Percentiles rank a stretch among this genome's conserved stretches.
phyloP scores from a whole-genome alignment of 1,140 invertebrate genomes.

The Temnothorax longispinosus region DNA sequence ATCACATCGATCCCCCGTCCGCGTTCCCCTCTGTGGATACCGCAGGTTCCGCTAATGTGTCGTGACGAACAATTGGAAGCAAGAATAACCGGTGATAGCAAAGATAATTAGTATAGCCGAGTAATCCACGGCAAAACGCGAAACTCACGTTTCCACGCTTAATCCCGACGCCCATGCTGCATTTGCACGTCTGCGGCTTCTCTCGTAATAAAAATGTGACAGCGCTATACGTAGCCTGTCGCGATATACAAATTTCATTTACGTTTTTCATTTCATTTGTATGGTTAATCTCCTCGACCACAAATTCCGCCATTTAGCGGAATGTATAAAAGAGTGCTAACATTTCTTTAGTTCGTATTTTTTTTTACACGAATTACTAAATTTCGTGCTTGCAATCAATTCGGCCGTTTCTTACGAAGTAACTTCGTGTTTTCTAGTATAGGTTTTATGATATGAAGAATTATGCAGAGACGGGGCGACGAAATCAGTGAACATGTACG shows the following conservation, averaged over 20 bases:
- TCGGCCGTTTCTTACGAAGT: neutral
- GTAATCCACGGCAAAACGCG: constrained; percentile 3
- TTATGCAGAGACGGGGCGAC: neutral
- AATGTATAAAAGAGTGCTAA: neutral
- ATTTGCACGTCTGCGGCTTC: neutral
- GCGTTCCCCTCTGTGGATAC: neutral
- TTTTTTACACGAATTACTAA: neutral
- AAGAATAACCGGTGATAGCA: constrained; percentile 29
- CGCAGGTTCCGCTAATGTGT: constrained; percentile 28
- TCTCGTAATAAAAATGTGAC: neutral
- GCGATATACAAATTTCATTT: neutral
- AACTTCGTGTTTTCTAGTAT: neutral
- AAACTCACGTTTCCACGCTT: neutral
- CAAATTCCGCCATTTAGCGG: neutral
- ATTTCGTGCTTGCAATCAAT: neutral
- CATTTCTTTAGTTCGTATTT: neutral
- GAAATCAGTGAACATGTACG: constrained; percentile 4
- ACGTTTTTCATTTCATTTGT: neutral
- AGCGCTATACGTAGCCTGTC: neutral
- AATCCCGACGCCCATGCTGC: neutral
- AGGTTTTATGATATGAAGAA: neutral
- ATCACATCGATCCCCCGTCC: constrained; percentile 44
- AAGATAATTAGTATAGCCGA: constrained; percentile 61
- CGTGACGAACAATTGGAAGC: constrained; percentile 59
- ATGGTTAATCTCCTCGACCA: neutral